phyloP scores from a whole-genome alignment of 2,888 invertebrate genomes.

The Mycalesis mineus region DNA sequence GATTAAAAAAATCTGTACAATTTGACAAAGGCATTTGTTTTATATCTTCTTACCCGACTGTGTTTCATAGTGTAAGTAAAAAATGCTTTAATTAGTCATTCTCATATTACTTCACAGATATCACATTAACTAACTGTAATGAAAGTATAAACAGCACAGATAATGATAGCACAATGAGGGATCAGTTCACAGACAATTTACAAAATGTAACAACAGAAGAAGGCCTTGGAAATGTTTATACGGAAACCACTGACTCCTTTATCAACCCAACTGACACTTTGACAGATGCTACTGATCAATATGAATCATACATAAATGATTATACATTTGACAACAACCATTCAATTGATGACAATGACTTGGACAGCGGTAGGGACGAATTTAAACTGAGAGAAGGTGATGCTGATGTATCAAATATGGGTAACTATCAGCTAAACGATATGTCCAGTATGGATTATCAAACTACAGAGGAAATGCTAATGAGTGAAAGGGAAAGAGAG shows the following conservation, averaged over 20 bases:
- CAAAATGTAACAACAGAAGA: conserved; percentile 57
- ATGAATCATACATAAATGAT: conserved; percentile 63
- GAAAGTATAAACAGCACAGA: conserved; percentile 44
- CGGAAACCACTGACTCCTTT: conserved; percentile 54
- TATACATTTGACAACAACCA: conserved; percentile 57
- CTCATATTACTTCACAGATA: conserved; percentile 46
- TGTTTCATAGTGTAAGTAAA: too few relatives aligned
- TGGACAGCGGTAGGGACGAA: conserved; percentile 38
- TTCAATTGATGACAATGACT: conserved; percentile 40
- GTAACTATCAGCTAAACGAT: conserved; percentile 57
- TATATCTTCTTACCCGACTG: too few relatives aligned
- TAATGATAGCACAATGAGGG: neutral
- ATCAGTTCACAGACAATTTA: conserved; percentile 21
- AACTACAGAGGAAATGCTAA: conserved; percentile 61
- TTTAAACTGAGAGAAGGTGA: conserved; percentile 38
- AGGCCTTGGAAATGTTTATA: conserved; percentile 68
- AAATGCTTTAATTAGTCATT: too few relatives aligned
- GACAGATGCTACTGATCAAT: conserved; percentile 53
- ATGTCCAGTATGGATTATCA: conserved; percentile 50
- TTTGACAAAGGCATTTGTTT: too few relatives aligned
- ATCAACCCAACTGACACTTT: conserved; percentile 55
- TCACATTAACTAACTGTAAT: conserved; percentile 66
- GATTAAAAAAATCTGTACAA: too few relatives aligned
- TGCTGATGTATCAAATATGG: conserved; percentile 46
- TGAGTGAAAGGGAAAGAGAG: conserved; percentile 81